A percentile compares a stretch with the other conserved stretches of the same genome.
phyloP scores from a whole-genome alignment of 2,113 vertebrate genomes.

The Poecilia latipinna region DNA sequence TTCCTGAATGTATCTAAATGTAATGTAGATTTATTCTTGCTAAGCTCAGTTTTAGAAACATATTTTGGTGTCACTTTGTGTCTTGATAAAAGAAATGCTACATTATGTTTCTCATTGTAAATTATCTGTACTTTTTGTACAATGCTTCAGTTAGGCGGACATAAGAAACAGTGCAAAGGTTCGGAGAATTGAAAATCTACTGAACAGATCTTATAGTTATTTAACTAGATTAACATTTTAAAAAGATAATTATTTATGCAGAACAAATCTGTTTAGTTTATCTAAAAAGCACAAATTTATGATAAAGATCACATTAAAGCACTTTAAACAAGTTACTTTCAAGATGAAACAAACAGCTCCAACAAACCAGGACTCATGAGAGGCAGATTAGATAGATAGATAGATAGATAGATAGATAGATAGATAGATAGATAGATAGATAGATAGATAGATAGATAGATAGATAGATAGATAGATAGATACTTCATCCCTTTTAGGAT shows the following conservation, averaged over 20 bases:
- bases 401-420: too few species aligned
- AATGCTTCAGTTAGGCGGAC: constrained; percentile 39
- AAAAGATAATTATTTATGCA: background rate
- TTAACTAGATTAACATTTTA: background rate
- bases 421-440: too few species aligned
- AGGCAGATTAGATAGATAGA: too few species aligned
- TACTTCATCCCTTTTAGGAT: too few species aligned
- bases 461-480: too few species aligned
- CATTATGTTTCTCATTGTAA: constrained; percentile 37
- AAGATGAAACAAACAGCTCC: background rate
- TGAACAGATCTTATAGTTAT: too few species aligned
- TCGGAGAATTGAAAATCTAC: background rate
- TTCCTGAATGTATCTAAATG: constrained; percentile 65
- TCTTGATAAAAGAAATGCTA: constrained; percentile 55
- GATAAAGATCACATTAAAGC: background rate
- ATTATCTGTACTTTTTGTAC: constrained; percentile 71
- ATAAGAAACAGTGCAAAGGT: constrained; percentile 9
- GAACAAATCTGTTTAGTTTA: background rate
- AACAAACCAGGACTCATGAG: too few species aligned
- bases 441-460: too few species aligned
- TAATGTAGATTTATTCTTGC: constrained; percentile 60
- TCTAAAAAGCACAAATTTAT: background rate
- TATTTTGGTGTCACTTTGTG: constrained; percentile 67
- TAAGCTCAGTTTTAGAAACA: constrained; percentile 45
- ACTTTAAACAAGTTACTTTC: background rate